These are phyloP conservation scores for Pangasius sanitwongsei DNA, from an alignment of 2,797 vertebrate genomes.

Conservation along the genomic window DNA sequence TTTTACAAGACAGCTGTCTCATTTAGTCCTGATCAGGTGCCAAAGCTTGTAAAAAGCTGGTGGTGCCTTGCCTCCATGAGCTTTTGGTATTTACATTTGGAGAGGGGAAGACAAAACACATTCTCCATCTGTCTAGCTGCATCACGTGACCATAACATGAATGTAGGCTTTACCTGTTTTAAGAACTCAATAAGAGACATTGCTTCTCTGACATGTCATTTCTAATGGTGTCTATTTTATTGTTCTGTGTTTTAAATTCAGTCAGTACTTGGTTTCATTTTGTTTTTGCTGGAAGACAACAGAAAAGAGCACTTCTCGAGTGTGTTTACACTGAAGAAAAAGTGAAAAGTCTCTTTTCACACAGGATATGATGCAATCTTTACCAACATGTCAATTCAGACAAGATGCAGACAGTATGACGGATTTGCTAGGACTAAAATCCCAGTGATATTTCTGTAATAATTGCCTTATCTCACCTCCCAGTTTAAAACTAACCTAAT, in stretches of 20 bases:
- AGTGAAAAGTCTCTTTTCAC: not conserved
- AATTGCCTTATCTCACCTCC: not conserved
- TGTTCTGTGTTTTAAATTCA: not conserved
- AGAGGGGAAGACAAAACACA: constrained; percentile 16
- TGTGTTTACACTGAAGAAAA: not conserved
- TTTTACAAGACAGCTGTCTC: constrained; percentile 33
- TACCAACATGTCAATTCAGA: not conserved
- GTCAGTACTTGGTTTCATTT: not conserved
- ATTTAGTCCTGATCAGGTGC: not conserved
- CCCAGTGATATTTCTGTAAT: not conserved
- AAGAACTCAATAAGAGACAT: not conserved
- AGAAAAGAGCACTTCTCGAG: not conserved
- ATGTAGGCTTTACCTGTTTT: no score
- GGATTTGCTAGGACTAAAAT: not conserved
- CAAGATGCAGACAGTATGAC: not conserved
- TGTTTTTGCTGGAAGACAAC: not conserved
- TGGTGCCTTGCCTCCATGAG: constrained; percentile 4
- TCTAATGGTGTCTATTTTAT: not conserved
- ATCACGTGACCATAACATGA: not conserved
- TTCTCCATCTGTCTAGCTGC: constrained; percentile 29
- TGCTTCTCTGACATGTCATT: not conserved
- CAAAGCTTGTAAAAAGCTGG: constrained; percentile 12
- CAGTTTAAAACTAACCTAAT: not conserved
- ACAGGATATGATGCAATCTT: constrained; percentile 4
- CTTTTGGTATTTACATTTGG: constrained; percentile 31